Base-by-base conservation (phyloP, 2,113 vertebrate genomes). In the Lampris megalopsis region DNA sequence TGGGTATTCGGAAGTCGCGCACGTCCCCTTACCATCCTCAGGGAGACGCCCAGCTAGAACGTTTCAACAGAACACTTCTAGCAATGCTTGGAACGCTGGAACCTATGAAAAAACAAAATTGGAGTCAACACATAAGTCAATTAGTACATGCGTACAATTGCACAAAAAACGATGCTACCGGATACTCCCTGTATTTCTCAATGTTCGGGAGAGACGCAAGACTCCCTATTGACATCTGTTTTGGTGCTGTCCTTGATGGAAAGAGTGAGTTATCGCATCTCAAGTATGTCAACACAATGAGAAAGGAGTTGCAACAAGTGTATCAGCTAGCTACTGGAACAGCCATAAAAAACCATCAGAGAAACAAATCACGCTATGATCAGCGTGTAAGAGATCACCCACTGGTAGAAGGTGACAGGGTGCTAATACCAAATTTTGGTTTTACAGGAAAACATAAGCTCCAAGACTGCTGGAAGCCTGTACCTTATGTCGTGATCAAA, bases 131-230 rank as follows among this genome's bases (percentile, higher is more conserved):
- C 56, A 50, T 73, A 2, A 13, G 47, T 62, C 38, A 11, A 5
- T 10, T 73, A 2, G 69, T 62, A 1, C 69, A 63, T 42, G 69
- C 69, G 1, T 72, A 72, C 37, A 62, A 70, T 11, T 43, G 67
- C 35, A 58, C n/a, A 1, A 10, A 5, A 13, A 45, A 45, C 0
- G 50, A 73, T 4, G 24, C 2, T 64, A 64, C 13, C 24, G 24
- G 0, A 24, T 24, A 24, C 24, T 24, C 24, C 24, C 24, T 24
- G 24, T 24, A 24, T 24, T 63, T 13, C 13, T 40, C 63, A 9
- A 73, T 73, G 61, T 73, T 73, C 47, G 71, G 71, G 3, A 5
- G 61, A 11, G 71, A 73, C 9, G 61, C 71, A 8, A 38, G 71
- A 9, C 60, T 73, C 2, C 71, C 71, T 9, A n/a, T 57, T 24